These are phyloP conservation scores for Campylorhamphus procurvoides DNA, from an alignment of 2,113 vertebrate species.

Conservation along the genomic window DNA sequence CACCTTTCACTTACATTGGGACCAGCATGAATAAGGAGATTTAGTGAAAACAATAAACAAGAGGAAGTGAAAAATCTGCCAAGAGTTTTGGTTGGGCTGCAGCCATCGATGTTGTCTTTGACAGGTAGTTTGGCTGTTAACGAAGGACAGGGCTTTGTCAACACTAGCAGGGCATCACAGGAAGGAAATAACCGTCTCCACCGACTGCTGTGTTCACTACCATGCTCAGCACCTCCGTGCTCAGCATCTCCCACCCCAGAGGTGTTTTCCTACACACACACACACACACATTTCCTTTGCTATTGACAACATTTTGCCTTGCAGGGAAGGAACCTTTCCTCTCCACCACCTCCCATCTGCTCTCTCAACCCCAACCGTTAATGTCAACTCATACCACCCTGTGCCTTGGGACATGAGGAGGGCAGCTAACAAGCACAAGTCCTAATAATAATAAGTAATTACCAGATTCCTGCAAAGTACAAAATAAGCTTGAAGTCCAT, in stretches of 20 bases:
- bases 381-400: not conserved
- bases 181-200: not conserved
- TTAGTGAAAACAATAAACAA: constrained; percentile 32
- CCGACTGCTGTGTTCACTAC: not conserved
- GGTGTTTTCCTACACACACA: not conserved
- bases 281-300: not conserved
- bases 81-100: not conserved
- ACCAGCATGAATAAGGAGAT: not conserved
- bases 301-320: not conserved
- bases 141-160: not conserved
- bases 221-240: not conserved
- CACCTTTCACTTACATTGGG: constrained; percentile 55
- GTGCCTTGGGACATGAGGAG: not conserved
- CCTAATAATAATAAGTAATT: not conserved
- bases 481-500: not conserved
- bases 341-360: not conserved
- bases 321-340: not conserved
- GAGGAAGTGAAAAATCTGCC: constrained; percentile 30
- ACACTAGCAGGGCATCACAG: not conserved
- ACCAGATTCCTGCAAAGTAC: not conserved
- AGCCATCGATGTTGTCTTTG: not conserved
- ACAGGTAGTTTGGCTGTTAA: not conserved
- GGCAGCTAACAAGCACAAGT: not conserved
- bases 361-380: not conserved
- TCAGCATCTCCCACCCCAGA: not conserved